Conservation (phyloP, 2,113 vertebrate species). For the Scytalopus superciliaris region DNA sequence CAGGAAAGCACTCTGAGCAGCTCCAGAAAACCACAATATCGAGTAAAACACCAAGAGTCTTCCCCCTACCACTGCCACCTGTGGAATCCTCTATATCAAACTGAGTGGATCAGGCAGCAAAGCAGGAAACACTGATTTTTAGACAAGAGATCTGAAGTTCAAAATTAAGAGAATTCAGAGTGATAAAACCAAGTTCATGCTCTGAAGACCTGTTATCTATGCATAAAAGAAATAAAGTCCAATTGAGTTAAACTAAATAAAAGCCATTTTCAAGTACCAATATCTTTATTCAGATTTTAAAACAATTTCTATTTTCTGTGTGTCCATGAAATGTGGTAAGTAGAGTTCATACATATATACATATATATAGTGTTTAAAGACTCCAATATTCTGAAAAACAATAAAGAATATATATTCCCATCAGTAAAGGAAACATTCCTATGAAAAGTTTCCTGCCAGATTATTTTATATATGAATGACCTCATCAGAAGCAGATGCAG, state of each 20-base stretch:
- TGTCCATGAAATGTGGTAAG: not conserved
- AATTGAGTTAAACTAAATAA: not conserved
- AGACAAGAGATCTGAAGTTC: not conserved
- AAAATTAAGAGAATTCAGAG: not conserved
- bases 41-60: not conserved
- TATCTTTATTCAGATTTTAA: not conserved
- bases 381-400: not conserved
- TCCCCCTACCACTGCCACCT: rapidly evolving
- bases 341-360: rapidly evolving
- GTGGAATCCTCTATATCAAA: not conserved
- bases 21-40: not conserved
- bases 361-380: not conserved
- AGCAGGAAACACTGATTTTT: not conserved
- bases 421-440: not conserved
- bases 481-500: not conserved
- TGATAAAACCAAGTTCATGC: not conserved
- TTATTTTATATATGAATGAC: not conserved
- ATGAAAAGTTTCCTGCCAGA: not conserved
- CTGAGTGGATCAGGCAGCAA: not conserved
- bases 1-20: constrained; percentile 6
- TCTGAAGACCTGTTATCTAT: not conserved
- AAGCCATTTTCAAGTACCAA: not conserved
- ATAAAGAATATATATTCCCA: not conserved
- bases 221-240: not conserved
- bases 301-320: not conserved